Base-by-base conservation (phyloP, 2,888 invertebrate species). In the Miltochrista miniata region DNA sequence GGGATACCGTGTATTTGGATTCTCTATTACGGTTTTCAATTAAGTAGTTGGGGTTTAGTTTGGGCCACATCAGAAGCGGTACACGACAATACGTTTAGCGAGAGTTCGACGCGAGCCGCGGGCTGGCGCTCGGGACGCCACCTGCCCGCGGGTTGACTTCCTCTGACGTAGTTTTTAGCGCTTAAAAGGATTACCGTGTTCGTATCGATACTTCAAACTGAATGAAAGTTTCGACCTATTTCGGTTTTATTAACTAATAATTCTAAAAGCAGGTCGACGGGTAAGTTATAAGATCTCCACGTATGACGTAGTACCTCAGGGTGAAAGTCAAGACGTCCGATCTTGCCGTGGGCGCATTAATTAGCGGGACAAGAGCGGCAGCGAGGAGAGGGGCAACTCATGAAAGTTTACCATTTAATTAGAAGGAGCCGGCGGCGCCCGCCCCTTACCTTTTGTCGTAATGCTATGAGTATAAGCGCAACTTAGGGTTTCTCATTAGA, bases 331-430 rank as follows among this genome's bases (percentile, higher is more conserved):
- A 72, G 72, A 67, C 72, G 84, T 79, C 84, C 83, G 75, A 80
- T 76, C 68, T 70, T 80, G 83, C 81, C 83, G 82, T 84, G 84
- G 87, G 85, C 84, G 83, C 86, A 88, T 90, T 90, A 90, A 91
- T 91, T 91, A 91, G 89, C 84, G 83, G 74, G 75, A 71, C 74
- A 74, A 68, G 60, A 40, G 34, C 38, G 38, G 31, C 40, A 56
- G 70, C 56, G 74, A 61, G 66, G 52, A 66, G 77, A 69, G 73
- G 80, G 79, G 77, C 72, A 77, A 70, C 83, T 87, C 89, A 86
- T 90, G 88, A 90, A 89, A 92, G 90, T 90, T 91, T 90, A 90
- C 90, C 90, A 90, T 90, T 90, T 91, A 91, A 92, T 92, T 92
- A 92, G 89, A 84, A 87, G 76, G 83, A 79, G 81, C 81, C 77